Evolutionary conservation across 92 coral and sea anemone genomes (phyloP), one percentile per base, ranked within the genome.

Genomic region (Palythoa caribaeorum): DNA sequence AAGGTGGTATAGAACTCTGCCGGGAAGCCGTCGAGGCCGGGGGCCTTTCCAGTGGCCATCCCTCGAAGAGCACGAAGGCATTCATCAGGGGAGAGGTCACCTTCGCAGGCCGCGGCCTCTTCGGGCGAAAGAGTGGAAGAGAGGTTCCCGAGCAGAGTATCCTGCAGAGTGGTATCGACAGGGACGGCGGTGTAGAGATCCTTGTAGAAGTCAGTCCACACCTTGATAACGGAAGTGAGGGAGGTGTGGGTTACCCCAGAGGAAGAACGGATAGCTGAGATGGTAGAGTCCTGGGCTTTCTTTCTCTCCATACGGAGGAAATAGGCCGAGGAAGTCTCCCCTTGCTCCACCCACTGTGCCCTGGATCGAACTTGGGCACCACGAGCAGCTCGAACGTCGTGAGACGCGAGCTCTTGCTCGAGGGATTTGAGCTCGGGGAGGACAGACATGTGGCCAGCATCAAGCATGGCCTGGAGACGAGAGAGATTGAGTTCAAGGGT

Each of bases 1-100:
- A 88, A 88, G 7, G 53, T 39, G 44, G 76, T 65, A 28, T 85
- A 89, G 19, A 83, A 89, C 28, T 89, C 91, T 36, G 88, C 88
- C 13, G 88, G 88, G 48, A 89, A 74, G 6, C 91, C 91, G 38
- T 89, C 91, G 0, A 83, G 1, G 15, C 91, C 91, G 10, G 88
- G 88, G 6, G 88, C n/a, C 84, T 74, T 89, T 39, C 8, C n/a
- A 5, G 4, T 10, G 12, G 83, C 84, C 91, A 89, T 89, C n/a
- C 44, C 71, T 10, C 71, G 39, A 9, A 88, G 66, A 36, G 91
- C 91, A 20, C 7, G 10, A 1, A 9, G 2, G 44, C 91, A 88
- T 68, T 88, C 91, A 14, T 38, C 78, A 2, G 8, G 78, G 69
- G 88, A 70, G 51, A 84, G 88, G 69, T 17, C 66, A 9, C 88